Evolutionary conservation across 1,140 invertebrate genomes (phyloP), one percentile per base, ranked within the genome.

Genomic region (Asobara japonica): DNA sequence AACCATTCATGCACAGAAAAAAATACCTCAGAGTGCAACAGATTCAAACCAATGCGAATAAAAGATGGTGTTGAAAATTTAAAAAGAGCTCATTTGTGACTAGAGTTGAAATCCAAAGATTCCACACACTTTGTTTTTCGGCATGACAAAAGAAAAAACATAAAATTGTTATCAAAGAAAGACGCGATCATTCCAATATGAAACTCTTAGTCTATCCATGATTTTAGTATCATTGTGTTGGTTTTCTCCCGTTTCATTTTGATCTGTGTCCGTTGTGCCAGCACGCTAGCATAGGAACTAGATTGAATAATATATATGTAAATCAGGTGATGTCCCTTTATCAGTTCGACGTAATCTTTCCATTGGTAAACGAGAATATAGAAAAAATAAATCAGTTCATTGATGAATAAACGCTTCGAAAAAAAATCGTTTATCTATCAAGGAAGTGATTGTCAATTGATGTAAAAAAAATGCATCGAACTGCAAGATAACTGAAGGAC

Each of bases 61-160:
- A 41, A 11, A 41, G n/a, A 41, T 41, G 16, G 48, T 56, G 8
- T 38, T 16, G 22, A 68, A 51, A 8, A 30, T 65, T 65, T 51
- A 60, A 67, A 62, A 75, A 25, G n/a, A 60, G 41, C 73, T 70
- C 75, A 74, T 75, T 77, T 71, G 78, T 81, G 82, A 83, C 83
- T 84, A 84, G 83, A 84, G 71, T 79, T 67, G 75, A 72, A 69
- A 73, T 71, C 25, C n/a, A 51, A 73, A 36, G 67, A 74, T n/a
- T 38, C 41, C 8, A 68, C 48, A 51, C 20, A 69, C 33, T 41
- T 61, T 56, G 8, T 10, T 65, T 67, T n/a, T 8, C 8, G 33
- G n/a, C 29, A n/a, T 31, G 8, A 30, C 16, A 51, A 68, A 45
- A 31, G 25, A 62, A 30, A 62, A 18, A 60, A 31, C 22, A 33